Conservation (phyloP, 2,797 vertebrate genomes). For the Sebastes miniatus region DNA sequence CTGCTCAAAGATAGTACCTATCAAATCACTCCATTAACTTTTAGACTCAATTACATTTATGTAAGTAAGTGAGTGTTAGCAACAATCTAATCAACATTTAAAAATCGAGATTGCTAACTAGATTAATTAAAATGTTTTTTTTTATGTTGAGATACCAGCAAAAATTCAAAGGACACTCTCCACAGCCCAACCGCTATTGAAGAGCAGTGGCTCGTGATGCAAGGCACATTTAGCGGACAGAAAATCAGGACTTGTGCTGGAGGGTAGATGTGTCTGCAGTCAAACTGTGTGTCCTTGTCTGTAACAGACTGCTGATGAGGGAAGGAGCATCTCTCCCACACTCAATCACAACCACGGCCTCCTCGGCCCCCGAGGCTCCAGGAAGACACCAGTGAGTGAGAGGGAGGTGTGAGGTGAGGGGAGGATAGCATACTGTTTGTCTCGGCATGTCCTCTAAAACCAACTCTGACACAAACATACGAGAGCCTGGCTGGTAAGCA, state of each 20-base stretch:
- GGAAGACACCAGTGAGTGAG: slow-evolving; percentile 54
- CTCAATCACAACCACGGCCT: slow-evolving; percentile 64
- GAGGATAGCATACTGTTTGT: slow-evolving; percentile 32
- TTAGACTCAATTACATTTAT: not conserved
- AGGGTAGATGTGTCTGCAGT: slow-evolving; percentile 69
- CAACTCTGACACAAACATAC: slow-evolving; percentile 7
- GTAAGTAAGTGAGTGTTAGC: not conserved
- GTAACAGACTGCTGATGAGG: slow-evolving; percentile 76
- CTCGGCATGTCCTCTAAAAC: slow-evolving; percentile 51
- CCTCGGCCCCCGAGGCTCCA: slow-evolving; percentile 53
- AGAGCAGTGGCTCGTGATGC: slow-evolving; percentile 50
- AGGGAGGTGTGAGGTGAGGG: slow-evolving; percentile 28
- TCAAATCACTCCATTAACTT: not conserved
- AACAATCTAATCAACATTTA: not conserved
- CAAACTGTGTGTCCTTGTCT: slow-evolving; percentile 73
- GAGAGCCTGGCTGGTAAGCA: not conserved
- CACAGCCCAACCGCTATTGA: slow-evolving; percentile 8
- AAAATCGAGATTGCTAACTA: not conserved
- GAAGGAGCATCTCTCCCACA: slow-evolving; percentile 63
- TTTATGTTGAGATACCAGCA: not conserved
- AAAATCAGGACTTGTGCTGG: slow-evolving; percentile 60
- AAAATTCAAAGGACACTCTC: slow-evolving; percentile 27
- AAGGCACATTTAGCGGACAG: slow-evolving; percentile 57
- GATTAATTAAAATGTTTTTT: not conserved
- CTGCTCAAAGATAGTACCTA: not conserved